Evolutionary conservation across 2,113 vertebrate species (phyloP), one percentile per base, ranked within the genome.

Genomic region (Rhizomys pruinosus): DNA sequence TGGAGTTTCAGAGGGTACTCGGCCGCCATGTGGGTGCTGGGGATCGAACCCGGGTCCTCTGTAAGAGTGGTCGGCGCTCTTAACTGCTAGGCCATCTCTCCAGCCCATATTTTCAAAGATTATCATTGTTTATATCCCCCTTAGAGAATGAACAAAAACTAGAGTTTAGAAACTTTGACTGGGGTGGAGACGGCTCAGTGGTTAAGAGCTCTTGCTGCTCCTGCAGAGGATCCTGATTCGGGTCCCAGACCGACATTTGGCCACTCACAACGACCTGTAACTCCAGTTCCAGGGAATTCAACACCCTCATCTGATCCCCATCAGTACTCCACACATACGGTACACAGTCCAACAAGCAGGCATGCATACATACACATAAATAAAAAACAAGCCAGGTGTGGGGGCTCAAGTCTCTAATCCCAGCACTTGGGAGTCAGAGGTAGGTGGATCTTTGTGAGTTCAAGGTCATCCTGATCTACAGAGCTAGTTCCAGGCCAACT

Each of bases 131-230:
- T 80, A 61, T 81, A 47, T 57, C n/a, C 6, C 47, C 39, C 16
- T 69, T 84, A 27, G 27, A 84, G 37, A 87, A 84, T 80, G 20
- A 37, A 77, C 63, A 91, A 47, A 88, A 89, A 52, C 34, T 78
- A 59, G 59, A 89, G 32, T 52, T 52, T 52, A 74, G 37, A 86
- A 44, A 69, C 25, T 68, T 44, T 68, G 20, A 29, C 37, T 64
- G 32, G 16, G 27, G 17, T 32, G 29, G 17, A 82, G 39, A 34
- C 64, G 63, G 32, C 32, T 84, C 81, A 52, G 44, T 25, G 42
- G 32, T 29, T 68, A 52, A 52, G 44, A 68, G 1, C 39, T 19
- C 44, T 82, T 82, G 42, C 27, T 82, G 64, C 44, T 47, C 59
- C 44, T 82, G 29, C 29, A 15, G 29, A 66, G 39, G 61, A 52